Base-by-base conservation (phyloP, 2,113 vertebrate species). In the Orycteropus afer region DNA sequence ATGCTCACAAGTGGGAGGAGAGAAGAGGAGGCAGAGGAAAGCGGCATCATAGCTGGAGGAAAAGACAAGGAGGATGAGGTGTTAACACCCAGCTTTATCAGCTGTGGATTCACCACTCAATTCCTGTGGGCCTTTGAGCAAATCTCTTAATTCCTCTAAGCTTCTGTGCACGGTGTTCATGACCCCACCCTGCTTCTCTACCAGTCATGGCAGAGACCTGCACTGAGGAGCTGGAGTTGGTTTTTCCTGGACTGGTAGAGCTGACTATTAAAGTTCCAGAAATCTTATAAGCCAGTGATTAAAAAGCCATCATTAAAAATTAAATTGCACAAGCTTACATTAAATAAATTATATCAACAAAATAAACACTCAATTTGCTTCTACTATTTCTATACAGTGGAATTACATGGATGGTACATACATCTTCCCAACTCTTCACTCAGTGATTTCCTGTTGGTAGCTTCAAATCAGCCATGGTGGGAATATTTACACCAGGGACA, bases 401-500 rank as follows among this genome's bases (percentile, higher is more conserved):
- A 53, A 37, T 15, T 14, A 45, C 42, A 27, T 2, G 0, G 2
- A 9, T 1, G 34, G 40, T 0, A 13, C 0, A 1, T 10, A 0
- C 25, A n/a, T 32, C 32, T 63, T 67, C 45, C n/a, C 20, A 34
- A 7, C 0, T 23, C 40, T 25, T 10, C 6, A 37, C 14, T 11
- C 13, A 0, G n/a, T 0, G 59, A 18, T 1, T 6, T 45, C n/a
- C n/a, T n/a, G n/a, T n/a, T n/a, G n/a, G 61, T 4, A 47, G 37
- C 61, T 7, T 20, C 14, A 29, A 53, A 40, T 9, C 0, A 3
- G 25, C 37, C 12, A 2, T 0, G 17, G 69, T 0, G 7, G 78
- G 20, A 59, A 13, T 10, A 11, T 47, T 63, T 59, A 79, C 0
- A 12, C 84, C 63, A 45, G 3, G 49, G 91, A 20, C 18, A 74